phyloP scores from a whole-genome alignment of 2,888 invertebrate genomes.

The Melieria picta region DNA sequence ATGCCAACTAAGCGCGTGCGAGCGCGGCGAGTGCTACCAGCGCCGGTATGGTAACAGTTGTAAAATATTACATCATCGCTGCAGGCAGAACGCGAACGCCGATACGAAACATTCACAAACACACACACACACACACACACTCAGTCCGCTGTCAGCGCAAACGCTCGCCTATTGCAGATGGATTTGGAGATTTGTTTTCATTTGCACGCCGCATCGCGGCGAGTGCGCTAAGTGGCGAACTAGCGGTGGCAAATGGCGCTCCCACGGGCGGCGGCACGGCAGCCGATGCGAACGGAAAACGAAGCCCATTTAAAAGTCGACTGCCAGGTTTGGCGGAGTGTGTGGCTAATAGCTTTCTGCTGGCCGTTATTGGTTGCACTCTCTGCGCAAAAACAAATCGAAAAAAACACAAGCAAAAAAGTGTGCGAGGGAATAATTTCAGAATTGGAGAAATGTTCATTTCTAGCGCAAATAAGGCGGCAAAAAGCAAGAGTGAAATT shows the following conservation, averaged over 20 bases:
- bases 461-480: conserved; percentile 1
- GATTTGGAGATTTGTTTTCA: conserved; percentile 28
- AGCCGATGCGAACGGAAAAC: too few relatives aligned
- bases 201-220: conserved; percentile 1
- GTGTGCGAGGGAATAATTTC: background rate
- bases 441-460: background rate
- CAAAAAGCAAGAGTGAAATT: background rate
- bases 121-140: too few relatives aligned
- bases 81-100: background rate
- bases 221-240: background rate
- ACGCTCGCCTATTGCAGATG: conserved; percentile 4
- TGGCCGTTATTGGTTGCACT: too few relatives aligned
- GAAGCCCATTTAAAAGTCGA: too few relatives aligned
- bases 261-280: too few relatives aligned
- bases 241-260: too few relatives aligned
- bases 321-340: too few relatives aligned
- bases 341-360: too few relatives aligned
- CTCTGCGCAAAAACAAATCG: too few relatives aligned
- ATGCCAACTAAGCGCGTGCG: background rate
- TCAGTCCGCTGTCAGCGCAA: background rate
- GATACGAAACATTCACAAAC: too few relatives aligned
- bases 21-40: background rate
- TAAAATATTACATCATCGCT: conserved; percentile 30
- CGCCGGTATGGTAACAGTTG: conserved; percentile 29
- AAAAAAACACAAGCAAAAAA: background rate